These are phyloP conservation scores for Drosophila malerkotliana DNA, from an alignment of 1,140 invertebrate genomes.

Conservation along the genomic window DNA sequence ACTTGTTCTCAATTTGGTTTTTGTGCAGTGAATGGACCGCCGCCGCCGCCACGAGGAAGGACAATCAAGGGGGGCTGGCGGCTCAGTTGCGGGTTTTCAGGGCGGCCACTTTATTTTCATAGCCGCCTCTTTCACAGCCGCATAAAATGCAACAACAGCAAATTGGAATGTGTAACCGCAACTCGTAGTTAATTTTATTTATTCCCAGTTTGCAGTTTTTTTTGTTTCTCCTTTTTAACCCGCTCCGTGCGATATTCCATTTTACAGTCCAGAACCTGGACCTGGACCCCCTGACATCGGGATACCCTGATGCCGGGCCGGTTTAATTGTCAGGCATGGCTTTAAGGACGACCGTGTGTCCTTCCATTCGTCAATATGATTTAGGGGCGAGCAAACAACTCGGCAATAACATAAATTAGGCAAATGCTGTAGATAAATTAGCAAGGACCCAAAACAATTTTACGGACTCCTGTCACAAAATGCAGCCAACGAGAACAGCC, in stretches of 20 bases:
- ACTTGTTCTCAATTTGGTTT: constrained; percentile 32
- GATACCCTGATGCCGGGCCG: background rate
- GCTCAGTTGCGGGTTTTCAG: constrained; percentile 52
- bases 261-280: background rate
- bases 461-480: constrained; percentile 62
- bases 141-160: constrained; percentile 81
- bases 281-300: background rate
- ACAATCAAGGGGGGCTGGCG: background rate
- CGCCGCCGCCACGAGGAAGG: background rate
- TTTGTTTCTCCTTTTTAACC: constrained; percentile 10
- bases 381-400: constrained; percentile 48
- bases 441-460: constrained; percentile 64
- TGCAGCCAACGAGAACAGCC: constrained; percentile 57
- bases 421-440: constrained; percentile 79
- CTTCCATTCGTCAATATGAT: constrained; percentile 60
- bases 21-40: constrained; percentile 27
- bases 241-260: constrained; percentile 2
- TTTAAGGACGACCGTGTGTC: constrained; percentile 43
- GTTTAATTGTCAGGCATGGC: constrained; percentile 39
- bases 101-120: constrained; percentile 77
- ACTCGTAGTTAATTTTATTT: constrained; percentile 80
- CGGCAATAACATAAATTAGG: constrained; percentile 72
- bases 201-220: constrained; percentile 51
- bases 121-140: constrained; percentile 78
- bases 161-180: constrained; percentile 81